Evolutionary conservation across 2,797 vertebrate genomes (phyloP).

Genomic region (Microctenopoma stevenorrisi): DNA sequence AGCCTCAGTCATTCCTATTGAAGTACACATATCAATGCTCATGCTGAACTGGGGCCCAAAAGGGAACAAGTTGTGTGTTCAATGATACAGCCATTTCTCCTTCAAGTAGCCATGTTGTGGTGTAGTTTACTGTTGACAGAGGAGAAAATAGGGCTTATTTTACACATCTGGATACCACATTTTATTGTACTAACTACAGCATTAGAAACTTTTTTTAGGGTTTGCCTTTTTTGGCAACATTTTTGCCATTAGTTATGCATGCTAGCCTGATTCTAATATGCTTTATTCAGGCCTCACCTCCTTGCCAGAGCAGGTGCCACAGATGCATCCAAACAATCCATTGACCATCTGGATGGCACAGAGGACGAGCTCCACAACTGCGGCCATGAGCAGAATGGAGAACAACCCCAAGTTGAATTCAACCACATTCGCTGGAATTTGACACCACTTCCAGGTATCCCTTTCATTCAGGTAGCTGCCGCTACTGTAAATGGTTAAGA

Average conservation of each 20-base stretch:
- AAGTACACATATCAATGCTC: not conserved
- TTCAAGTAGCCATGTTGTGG: constrained; percentile 26
- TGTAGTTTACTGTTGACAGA: constrained; percentile 37
- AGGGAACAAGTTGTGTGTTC: not conserved
- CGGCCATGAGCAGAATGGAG: constrained; percentile 60
- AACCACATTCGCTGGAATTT: constrained; percentile 53
- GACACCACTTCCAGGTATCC: constrained; percentile 46
- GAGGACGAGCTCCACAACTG: constrained; percentile 62
- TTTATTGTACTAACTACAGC: too few species aligned
- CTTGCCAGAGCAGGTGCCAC: constrained; percentile 76
- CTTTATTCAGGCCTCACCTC: constrained; percentile 53
- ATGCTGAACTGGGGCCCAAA: not conserved
- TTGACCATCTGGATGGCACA: constrained; percentile 79
- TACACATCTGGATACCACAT: not conserved
- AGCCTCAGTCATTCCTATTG: constrained; percentile 40
- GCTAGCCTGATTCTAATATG: not conserved
- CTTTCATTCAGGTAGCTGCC: constrained; percentile 69
- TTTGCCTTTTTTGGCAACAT: too few species aligned
- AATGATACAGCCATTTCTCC: not conserved
- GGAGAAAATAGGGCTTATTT: not conserved
- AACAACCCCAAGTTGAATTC: constrained; percentile 81
- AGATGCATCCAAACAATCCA: constrained; percentile 82
- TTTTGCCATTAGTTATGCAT: not conserved
- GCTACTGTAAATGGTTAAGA: constrained; percentile 42
- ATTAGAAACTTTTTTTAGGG: too few species aligned